Conservation (phyloP, 2,113 vertebrate species). For the Megatriorchis doriae region DNA sequence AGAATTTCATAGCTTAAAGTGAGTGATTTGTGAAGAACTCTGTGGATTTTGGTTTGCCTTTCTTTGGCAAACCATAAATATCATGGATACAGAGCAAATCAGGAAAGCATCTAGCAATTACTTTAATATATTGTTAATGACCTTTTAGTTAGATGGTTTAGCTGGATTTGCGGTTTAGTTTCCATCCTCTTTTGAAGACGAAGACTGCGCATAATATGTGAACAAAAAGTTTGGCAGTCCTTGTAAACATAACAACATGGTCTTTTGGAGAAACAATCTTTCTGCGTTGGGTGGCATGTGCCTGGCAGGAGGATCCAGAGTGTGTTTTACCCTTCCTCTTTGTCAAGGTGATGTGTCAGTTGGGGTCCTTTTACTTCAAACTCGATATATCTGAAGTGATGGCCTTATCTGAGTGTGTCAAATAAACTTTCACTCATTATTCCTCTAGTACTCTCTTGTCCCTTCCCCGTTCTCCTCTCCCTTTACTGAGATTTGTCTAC, state of each 20-base stretch:
- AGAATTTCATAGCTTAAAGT: not conserved
- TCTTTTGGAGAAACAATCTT: not conserved
- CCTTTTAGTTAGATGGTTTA: not conserved
- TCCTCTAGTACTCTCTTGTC: not conserved
- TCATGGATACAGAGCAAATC: not conserved
- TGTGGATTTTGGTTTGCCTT: not conserved
- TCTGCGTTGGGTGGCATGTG: not conserved
- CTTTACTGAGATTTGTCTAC: not conserved
- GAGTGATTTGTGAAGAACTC: not conserved
- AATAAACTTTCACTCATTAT: not conserved
- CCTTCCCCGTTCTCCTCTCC: not conserved
- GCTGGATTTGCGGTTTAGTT: not conserved
- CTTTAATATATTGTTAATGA: not conserved
- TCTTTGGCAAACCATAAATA: not conserved
- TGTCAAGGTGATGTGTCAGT: not conserved
- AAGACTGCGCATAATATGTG: not conserved
- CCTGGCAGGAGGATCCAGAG: not conserved
- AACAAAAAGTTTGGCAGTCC: not conserved
- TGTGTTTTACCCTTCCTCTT: not conserved
- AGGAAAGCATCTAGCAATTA: slow-evolving; percentile 2
- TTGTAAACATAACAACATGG: not conserved
- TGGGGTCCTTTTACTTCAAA: not conserved
- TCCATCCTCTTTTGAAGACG: not conserved
- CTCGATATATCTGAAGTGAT: not conserved
- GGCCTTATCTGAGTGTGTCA: not conserved